A percentile compares a stretch with the other conserved stretches of the same genome.
phyloP scores from a whole-genome alignment of 2,888 invertebrate species.

The Amblyjoppa proteus region DNA sequence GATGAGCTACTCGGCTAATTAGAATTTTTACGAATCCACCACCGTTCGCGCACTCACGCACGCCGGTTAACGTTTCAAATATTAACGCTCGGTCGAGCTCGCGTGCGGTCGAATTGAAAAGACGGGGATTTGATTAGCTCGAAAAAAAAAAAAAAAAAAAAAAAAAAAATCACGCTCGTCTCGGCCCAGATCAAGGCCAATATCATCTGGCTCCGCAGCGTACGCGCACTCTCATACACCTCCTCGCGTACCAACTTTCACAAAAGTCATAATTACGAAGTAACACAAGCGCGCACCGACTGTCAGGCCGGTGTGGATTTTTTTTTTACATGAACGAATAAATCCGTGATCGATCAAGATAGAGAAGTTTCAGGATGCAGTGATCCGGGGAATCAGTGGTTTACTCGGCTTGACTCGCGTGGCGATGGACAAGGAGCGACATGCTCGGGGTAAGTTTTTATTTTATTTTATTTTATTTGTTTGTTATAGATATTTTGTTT shows the following conservation, averaged over 20 bases:
- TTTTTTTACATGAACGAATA: slow-evolving; percentile 42
- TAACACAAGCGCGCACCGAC: slow-evolving; percentile 11
- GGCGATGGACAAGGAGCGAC: slow-evolving; percentile 82
- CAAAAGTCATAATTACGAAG: slow-evolving; percentile 29
- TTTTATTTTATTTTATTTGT: not conserved
- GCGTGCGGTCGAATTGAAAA: slow-evolving; percentile 53
- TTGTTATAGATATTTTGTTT: not conserved
- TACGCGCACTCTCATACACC: slow-evolving; percentile 12
- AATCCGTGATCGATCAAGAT: slow-evolving; percentile 66
- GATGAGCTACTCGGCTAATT: slow-evolving; percentile 40
- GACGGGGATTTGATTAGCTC: slow-evolving; percentile 8
- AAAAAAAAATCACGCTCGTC: slow-evolving; percentile 20
- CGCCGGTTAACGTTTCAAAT: slow-evolving; percentile 39
- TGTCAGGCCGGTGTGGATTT: slow-evolving; percentile 30
- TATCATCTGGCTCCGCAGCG: not conserved
- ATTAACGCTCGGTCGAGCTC: slow-evolving; percentile 41
- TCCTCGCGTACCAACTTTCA: not conserved
- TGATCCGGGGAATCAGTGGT: slow-evolving; percentile 75
- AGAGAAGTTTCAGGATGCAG: slow-evolving; percentile 79
- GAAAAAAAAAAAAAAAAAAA: slow-evolving; percentile 18
- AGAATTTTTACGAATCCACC: slow-evolving; percentile 27
- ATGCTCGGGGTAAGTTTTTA: slow-evolving; percentile 78
- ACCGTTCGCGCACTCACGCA: slow-evolving; percentile 21
- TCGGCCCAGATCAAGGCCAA: not conserved
- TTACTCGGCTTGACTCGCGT: slow-evolving; percentile 70